A percentile compares a stretch with the other conserved stretches of the same genome.
Evolutionary conservation across 2,113 vertebrate species (phyloP).

Genomic region (Phasianus colchicus): DNA sequence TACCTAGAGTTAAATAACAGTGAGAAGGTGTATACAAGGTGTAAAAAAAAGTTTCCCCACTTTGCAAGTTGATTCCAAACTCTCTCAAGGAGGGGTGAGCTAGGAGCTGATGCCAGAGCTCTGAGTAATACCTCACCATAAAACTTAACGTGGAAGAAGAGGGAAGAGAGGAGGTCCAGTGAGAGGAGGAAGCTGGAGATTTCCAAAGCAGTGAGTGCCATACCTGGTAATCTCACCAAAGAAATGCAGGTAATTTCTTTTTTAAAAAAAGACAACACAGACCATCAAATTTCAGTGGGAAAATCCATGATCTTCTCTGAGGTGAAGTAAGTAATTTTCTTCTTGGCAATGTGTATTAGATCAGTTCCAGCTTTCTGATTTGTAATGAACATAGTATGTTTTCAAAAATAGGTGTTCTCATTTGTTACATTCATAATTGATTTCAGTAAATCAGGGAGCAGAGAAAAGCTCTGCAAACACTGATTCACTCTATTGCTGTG

Average conservation of each 20-base stretch:
- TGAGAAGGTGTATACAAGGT: background rate
- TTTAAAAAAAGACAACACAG: background rate
- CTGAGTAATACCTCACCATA: background rate
- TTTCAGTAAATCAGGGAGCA: background rate
- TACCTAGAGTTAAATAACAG: background rate
- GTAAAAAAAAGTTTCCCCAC: background rate
- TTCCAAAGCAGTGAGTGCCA: background rate
- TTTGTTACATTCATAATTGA: background rate
- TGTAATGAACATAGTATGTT: background rate
- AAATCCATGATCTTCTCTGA: background rate
- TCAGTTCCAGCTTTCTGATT: background rate
- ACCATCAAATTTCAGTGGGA: background rate
- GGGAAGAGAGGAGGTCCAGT: background rate
- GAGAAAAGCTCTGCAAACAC: background rate
- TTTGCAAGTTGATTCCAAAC: background rate
- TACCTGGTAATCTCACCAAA: background rate
- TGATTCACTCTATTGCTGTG: background rate
- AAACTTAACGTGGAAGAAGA: background rate
- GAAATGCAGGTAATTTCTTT: fast-evolving
- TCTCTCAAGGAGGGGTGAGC: background rate
- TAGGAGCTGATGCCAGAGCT: background rate
- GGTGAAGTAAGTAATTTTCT: background rate
- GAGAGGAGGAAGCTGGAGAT: background rate
- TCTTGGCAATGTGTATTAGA: background rate
- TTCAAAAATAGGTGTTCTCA: conserved; percentile 1